Evolutionary conservation across 2,797 vertebrate genomes (phyloP).

Genomic region (Neostethus bicornis): DNA sequence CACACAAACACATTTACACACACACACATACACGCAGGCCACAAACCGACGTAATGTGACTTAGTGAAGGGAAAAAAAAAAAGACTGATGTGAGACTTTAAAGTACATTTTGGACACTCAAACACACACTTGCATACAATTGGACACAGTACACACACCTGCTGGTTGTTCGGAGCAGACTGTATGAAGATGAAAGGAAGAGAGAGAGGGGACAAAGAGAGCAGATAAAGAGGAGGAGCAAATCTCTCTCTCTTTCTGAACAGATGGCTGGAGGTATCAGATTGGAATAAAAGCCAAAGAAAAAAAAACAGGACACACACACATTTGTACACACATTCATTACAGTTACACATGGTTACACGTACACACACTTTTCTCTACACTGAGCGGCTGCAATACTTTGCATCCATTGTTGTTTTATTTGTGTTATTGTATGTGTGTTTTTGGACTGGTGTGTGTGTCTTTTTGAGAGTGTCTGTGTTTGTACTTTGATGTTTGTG

Average conservation of each 20-base stretch:
- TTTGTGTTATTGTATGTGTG: constrained; percentile 14
- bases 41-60: constrained; percentile 45
- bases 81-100: constrained; percentile 41
- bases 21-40: constrained; percentile 34
- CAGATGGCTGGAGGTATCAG: constrained; percentile 77
- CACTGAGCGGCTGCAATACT: constrained; percentile 27
- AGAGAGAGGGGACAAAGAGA: constrained; percentile 54
- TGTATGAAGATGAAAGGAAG: constrained; percentile 61
- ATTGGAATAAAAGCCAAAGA: constrained; percentile 68
- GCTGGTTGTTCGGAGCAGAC: constrained; percentile 66
- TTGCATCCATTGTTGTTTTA: constrained; percentile 26
- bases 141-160: constrained; percentile 69
- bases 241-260: constrained; percentile 63
- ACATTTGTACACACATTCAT: constrained; percentile 23
- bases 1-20: constrained; percentile 33
- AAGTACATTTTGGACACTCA: constrained; percentile 54
- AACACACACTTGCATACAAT: constrained; percentile 60
- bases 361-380: constrained; percentile 25
- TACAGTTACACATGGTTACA: constrained; percentile 28
- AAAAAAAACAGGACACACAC: constrained; percentile 26
- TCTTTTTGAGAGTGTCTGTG: no score
- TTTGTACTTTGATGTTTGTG: no score
- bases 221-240: constrained; percentile 55
- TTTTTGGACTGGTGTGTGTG: constrained; percentile 6
- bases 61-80: constrained; percentile 21